Conservation (phyloP, 2,888 invertebrate species). For the Cephus nigrinus region DNA sequence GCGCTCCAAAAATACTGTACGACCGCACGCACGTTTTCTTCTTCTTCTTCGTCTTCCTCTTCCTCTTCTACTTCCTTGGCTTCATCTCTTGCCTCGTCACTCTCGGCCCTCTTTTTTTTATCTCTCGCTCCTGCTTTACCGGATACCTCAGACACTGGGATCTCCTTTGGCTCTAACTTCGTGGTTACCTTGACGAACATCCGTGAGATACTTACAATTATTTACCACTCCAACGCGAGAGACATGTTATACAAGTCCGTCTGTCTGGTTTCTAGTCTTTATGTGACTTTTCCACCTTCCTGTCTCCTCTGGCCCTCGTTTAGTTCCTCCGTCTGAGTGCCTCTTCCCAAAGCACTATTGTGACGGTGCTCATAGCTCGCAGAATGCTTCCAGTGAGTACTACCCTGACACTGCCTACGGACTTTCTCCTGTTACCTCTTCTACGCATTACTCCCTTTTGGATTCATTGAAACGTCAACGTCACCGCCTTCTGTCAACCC, state of each 20-base stretch:
- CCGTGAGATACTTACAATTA: neutral
- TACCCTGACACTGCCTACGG: neutral
- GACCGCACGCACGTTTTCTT: neutral
- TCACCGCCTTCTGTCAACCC: conserved; percentile 3
- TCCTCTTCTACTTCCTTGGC: neutral
- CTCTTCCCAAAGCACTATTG: neutral
- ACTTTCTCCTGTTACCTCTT: neutral
- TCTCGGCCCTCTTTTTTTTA: neutral
- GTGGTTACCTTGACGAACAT: neutral
- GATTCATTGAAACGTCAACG: neutral
- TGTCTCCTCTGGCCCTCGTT: neutral
- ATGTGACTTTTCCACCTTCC: conserved; percentile 1
- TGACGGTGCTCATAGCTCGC: neutral
- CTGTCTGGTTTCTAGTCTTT: neutral
- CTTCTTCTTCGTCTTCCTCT: neutral
- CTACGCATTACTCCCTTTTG: neutral
- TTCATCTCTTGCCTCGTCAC: neutral
- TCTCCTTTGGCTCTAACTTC: neutral
- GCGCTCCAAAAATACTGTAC: conserved; percentile 16
- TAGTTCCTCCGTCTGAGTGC: neutral
- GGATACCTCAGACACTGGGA: neutral
- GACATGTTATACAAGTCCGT: neutral
- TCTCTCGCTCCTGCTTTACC: neutral
- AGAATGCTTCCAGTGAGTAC: neutral
- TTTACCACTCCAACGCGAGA: neutral